Percentiles rank a stretch among this genome's conserved stretches.
These are phyloP conservation scores for Dryocosmus kuriphilus DNA, from an alignment of 2,888 invertebrate genomes.

Conservation along the genomic window DNA sequence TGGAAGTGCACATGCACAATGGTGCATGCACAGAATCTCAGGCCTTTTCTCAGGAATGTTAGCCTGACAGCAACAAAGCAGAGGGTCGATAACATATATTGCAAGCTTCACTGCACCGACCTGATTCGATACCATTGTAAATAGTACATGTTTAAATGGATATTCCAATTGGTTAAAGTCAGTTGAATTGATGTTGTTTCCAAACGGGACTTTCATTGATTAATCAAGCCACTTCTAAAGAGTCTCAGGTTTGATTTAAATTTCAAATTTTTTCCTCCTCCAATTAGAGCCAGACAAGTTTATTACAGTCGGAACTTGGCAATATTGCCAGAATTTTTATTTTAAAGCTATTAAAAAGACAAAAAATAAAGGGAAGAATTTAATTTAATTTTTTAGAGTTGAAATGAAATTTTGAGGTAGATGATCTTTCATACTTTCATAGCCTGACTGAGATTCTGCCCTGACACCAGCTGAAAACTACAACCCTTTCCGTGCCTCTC, in stretches of 20 bases:
- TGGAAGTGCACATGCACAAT: conserved; percentile 20
- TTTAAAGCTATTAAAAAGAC: no score
- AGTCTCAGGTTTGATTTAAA: not conserved
- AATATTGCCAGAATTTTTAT: no score
- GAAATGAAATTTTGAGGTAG: not conserved
- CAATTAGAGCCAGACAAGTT: conserved; percentile 16
- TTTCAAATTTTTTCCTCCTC: not conserved
- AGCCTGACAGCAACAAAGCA: conserved; percentile 51
- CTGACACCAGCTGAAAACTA: conserved; percentile 24
- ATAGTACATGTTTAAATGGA: conserved; percentile 19
- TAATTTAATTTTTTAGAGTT: not conserved
- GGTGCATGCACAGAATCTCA: conserved; percentile 26
- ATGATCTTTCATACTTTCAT: conserved; percentile 7
- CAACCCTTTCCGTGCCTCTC: conserved; percentile 18
- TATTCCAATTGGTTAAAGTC: not conserved
- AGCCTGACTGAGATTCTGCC: conserved; percentile 16
- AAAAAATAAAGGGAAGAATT: no score
- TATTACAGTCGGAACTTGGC: not conserved
- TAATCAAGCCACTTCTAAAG: not conserved
- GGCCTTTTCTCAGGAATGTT: conserved; percentile 38
- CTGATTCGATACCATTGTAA: conserved; percentile 56
- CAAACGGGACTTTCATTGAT: not conserved
- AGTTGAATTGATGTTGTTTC: not conserved
- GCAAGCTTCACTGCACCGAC: conserved; percentile 60
- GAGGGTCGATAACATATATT: conserved; percentile 60